phyloP scores from a whole-genome alignment of 2,113 vertebrate genomes.

The Noctilio leporinus region DNA sequence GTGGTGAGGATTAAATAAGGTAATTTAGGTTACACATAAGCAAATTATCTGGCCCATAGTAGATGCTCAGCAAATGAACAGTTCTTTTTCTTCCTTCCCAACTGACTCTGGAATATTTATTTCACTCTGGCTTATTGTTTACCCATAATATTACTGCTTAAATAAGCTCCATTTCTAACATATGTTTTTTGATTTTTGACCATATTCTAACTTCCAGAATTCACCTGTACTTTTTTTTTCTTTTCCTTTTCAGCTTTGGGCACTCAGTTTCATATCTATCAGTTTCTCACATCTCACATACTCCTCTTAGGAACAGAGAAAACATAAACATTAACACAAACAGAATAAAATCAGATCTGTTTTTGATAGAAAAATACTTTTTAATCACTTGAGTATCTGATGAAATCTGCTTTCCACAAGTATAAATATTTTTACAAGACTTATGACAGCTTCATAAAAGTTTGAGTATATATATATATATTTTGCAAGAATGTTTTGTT shows the following conservation, averaged over 20 bases:
- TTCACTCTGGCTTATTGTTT: background rate
- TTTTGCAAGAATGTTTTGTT: background rate
- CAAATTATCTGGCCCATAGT: too few relatives aligned
- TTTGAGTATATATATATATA: background rate
- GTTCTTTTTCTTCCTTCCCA: background rate
- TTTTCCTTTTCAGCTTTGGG: background rate
- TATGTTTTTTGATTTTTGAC: background rate
- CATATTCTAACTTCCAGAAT: background rate
- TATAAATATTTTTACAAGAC: slow-evolving; percentile 52
- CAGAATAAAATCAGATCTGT: background rate
- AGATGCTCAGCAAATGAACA: background rate
- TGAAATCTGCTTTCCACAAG: background rate
- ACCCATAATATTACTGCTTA: background rate
- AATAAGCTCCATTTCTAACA: background rate
- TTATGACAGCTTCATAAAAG: background rate
- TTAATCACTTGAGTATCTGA: background rate
- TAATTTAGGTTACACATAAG: background rate
- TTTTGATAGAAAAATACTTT: background rate
- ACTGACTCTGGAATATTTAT: background rate
- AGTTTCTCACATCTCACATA: background rate
- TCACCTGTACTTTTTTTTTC: background rate
- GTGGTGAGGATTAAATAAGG: background rate
- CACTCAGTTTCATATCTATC: background rate
- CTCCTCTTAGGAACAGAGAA: background rate
- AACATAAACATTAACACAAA: background rate